phyloP scores from a whole-genome alignment of 2,797 vertebrate species.

The Rhinichthys osculus region DNA sequence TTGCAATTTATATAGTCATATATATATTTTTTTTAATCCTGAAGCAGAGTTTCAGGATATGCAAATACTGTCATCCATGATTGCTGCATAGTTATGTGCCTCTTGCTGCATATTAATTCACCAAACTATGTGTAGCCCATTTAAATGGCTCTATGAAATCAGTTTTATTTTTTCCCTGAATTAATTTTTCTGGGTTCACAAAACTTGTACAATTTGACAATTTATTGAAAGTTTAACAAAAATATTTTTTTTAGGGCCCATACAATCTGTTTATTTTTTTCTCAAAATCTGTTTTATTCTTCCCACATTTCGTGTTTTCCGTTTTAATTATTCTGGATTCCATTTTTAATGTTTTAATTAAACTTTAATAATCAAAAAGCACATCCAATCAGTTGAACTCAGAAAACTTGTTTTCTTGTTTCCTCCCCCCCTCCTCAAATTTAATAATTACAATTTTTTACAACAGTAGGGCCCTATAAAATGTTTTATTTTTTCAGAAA shows the following conservation, averaged over 20 bases:
- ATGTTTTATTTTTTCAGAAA: too few relatives aligned
- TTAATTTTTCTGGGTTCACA: neutral
- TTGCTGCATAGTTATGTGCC: neutral
- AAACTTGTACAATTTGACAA: neutral
- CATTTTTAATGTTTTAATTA: neutral
- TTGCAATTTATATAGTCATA: neutral
- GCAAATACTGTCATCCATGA: neutral
- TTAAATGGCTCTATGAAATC: neutral
- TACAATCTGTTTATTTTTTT: too few relatives aligned
- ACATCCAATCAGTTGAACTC: too few relatives aligned
- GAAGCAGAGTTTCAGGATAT: neutral
- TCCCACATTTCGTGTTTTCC: too few relatives aligned
- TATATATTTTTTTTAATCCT: neutral
- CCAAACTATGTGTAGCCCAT: neutral
- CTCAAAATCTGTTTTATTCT: too few relatives aligned
- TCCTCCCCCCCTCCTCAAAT: too few relatives aligned
- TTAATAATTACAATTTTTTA: too few relatives aligned
- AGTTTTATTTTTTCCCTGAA: neutral
- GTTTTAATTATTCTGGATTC: neutral
- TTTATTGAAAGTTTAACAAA: neutral
- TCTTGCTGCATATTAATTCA: neutral
- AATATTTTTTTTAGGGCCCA: neutral
- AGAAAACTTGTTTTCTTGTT: too few relatives aligned
- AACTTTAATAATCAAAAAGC: too few relatives aligned
- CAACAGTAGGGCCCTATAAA: too few relatives aligned